Base-by-base conservation (phyloP, 2,888 invertebrate genomes). In the Coenonympha arcania region DNA sequence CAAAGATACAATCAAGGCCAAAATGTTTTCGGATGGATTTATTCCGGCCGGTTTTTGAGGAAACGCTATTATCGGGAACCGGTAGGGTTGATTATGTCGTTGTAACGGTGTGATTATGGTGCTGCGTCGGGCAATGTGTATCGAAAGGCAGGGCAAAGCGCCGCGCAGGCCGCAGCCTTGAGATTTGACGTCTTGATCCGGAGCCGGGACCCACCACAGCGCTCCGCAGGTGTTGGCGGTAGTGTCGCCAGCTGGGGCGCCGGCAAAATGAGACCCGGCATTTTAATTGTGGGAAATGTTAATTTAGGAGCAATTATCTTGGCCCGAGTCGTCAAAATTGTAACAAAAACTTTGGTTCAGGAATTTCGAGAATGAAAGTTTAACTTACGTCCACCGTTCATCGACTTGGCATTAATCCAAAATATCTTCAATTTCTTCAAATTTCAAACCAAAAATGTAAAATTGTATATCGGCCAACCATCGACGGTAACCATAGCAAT, bases 131-230 rank as follows among this genome's bases (percentile, higher is more conserved):
- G 73, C 69, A 77, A 77, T 74, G 68, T 76, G 73, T 80, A 78
- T 77, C 72, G 73, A 76, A 73, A 73, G 74, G 67, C 64, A 69
- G 63, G 64, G 65, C 64, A 67, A 76, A 72, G 66, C 69, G 76
- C 71, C 68, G 73, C 68, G 59, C 77, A 81, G 75, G 84, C 85
- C 68, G 59, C 77, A 81, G 75, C 85, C 85, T 85, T 86, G 83
- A 79, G 81, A 75, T 81, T 82, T 86, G 84, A 85, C 77, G 84
- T 83, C 84, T 85, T 83, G 85, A 83, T 84, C 81, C 81, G 71
- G 85, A 86, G 85, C 85, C 77, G 85, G 71, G 85, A 86, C 85
- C 85, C 77, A 86, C 85, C 85, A 84, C 84, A 81, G 82, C 79
- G 80, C 62, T 67, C 73, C 69, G 84, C 85, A 82, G 85, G 85